Conservation (phyloP, 2,797 vertebrate species). For the Amazona finschi region DNA sequence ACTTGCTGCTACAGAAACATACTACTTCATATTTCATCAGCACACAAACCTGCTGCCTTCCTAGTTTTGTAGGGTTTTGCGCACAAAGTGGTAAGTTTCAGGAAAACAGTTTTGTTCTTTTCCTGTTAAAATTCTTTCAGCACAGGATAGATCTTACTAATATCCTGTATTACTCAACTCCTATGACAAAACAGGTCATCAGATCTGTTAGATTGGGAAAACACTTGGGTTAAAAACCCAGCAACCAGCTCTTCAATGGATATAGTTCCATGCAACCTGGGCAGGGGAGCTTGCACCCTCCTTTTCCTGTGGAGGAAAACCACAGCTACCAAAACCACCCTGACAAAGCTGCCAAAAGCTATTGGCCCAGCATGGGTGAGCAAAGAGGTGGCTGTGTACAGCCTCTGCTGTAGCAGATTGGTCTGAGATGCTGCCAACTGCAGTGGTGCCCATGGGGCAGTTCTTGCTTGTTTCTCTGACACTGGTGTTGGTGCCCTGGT, state of each 20-base stretch:
- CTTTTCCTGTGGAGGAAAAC: background rate
- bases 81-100: background rate
- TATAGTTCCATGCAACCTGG: fast-evolving
- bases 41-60: background rate
- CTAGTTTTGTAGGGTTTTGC: background rate
- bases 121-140: background rate
- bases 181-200: background rate
- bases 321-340: background rate
- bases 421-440: background rate
- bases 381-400: background rate
- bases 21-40: background rate
- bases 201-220: background rate
- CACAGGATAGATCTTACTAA: background rate
- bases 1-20: background rate
- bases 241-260: background rate
- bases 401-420: background rate
- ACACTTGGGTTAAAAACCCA: background rate
- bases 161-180: background rate
- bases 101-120: background rate
- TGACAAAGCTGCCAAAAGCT: background rate
- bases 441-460: fast-evolving
- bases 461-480: background rate
- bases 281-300: background rate
- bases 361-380: background rate
- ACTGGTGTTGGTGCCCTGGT: background rate